These are phyloP conservation scores for Acronicta leporina DNA, from an alignment of 2,888 invertebrate genomes.

Conservation along the genomic window DNA sequence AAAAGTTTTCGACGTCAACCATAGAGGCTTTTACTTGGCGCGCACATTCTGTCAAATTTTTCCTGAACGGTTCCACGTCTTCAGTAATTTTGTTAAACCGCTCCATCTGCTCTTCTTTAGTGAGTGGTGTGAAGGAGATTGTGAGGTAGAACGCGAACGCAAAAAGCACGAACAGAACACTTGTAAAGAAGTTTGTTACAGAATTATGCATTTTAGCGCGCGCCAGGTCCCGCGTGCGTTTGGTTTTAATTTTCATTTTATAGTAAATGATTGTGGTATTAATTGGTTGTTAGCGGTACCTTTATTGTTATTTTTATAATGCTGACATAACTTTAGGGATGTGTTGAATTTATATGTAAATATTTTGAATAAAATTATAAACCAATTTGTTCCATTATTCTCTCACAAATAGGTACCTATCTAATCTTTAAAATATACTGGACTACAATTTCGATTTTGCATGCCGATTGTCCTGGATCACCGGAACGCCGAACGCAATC, in stretches of 20 bases:
- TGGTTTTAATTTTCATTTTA: conserved; percentile 60
- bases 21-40: conserved; percentile 78
- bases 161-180: conserved; percentile 63
- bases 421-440: no score
- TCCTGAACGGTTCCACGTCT: conserved; percentile 81
- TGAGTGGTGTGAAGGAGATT: conserved; percentile 72
- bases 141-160: conserved; percentile 63
- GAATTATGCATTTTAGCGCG: conserved; percentile 60
- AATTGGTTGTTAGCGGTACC: conserved; percentile 71
- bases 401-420: no score
- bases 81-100: conserved; percentile 71
- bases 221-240: conserved; percentile 52
- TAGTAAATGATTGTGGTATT: conserved; percentile 55
- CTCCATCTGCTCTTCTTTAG: conserved; percentile 79
- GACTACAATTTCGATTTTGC: no score
- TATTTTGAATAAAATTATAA: no score
- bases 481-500: no score
- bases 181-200: conserved; percentile 50
- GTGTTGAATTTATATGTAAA: conserved; percentile 22
- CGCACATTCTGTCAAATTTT: conserved; percentile 80
- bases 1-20: conserved; percentile 78
- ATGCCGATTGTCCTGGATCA: no score
- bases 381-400: no score
- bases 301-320: conserved; percentile 9
- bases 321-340: not conserved